Percentiles rank a stretch among this genome's conserved stretches.
Evolutionary conservation across 2,113 vertebrate species (phyloP).

Genomic region (Gnathonemus longibarbis): DNA sequence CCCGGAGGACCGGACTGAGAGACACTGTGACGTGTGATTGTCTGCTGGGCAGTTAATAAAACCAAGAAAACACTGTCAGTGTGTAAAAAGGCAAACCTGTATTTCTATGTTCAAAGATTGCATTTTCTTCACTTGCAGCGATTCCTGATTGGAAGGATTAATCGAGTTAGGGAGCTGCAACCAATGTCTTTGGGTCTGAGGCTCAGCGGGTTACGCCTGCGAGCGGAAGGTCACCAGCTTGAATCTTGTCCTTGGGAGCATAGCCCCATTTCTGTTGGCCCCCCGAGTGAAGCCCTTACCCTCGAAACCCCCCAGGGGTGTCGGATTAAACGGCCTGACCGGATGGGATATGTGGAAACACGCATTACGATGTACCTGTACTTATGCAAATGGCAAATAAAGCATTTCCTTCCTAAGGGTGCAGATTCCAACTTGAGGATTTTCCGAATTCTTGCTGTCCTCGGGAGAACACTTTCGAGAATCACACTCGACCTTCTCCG

Average conservation of each 20-base stretch:
- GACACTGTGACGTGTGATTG: background rate
- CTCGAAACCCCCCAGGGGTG: background rate
- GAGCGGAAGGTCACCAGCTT: background rate
- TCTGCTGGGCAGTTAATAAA: background rate
- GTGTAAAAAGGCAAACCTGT: background rate
- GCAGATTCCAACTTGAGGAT: conserved; percentile 10
- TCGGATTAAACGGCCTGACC: conserved; percentile 44
- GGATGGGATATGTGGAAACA: background rate
- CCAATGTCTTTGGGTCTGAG: background rate
- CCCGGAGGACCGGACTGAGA: background rate
- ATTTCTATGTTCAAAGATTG: background rate
- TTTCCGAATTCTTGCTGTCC: conserved; percentile 38
- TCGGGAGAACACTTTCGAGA: conserved; percentile 31
- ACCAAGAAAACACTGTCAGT: background rate
- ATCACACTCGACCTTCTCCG: conserved; percentile 28
- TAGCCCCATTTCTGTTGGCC: background rate
- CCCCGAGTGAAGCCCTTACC: background rate
- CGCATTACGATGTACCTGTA: background rate
- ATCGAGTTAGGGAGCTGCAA: background rate
- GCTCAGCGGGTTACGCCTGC: background rate
- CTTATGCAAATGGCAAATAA: conserved; percentile 26
- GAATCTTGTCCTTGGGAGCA: background rate
- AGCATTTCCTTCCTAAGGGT: conserved; percentile 44
- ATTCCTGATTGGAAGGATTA: background rate
- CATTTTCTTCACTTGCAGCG: background rate